Percentiles rank a stretch among this genome's conserved stretches.
These are phyloP conservation scores for Belgica antarctica DNA, from an alignment of 2,888 invertebrate genomes.

Conservation along the genomic window DNA sequence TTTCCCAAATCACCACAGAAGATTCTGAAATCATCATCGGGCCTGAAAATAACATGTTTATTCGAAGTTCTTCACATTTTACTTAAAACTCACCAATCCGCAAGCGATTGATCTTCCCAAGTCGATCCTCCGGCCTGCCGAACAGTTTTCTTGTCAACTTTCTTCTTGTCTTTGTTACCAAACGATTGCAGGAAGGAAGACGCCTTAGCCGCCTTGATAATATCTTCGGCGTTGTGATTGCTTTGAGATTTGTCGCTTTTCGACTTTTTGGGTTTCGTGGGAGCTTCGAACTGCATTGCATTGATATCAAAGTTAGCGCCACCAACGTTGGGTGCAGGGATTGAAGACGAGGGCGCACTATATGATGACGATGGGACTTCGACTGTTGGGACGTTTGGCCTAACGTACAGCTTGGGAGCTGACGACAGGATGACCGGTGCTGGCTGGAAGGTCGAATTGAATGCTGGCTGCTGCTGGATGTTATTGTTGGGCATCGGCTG, in stretches of 20 bases:
- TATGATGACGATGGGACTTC: slow-evolving; percentile 49
- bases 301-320: slow-evolving; percentile 56
- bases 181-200: slow-evolving; percentile 61
- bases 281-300: slow-evolving; percentile 59
- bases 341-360: slow-evolving; percentile 47
- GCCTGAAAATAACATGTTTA: too few relatives aligned
- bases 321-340: slow-evolving; percentile 43
- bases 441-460: slow-evolving; percentile 55
- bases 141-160: slow-evolving; percentile 61
- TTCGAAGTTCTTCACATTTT: too few relatives aligned
- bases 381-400: slow-evolving; percentile 53
- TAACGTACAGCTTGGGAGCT: slow-evolving; percentile 66
- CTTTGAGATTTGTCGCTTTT: slow-evolving; percentile 65
- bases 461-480: slow-evolving; percentile 51
- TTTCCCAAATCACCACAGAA: slow-evolving; percentile 99
- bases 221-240: slow-evolving; percentile 63
- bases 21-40: slow-evolving; percentile 96
- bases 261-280: slow-evolving; percentile 61
- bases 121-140: slow-evolving; percentile 89
- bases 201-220: slow-evolving; percentile 63
- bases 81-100: too few relatives aligned
- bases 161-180: slow-evolving; percentile 57
- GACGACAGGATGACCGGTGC: slow-evolving; percentile 66
- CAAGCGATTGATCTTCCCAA: slow-evolving; percentile 93
- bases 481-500: slow-evolving; percentile 50